A percentile compares a stretch with the other conserved stretches of the same genome.
Conservation (phyloP, 2,888 invertebrate species). For the Pemphredon lugubris region DNA sequence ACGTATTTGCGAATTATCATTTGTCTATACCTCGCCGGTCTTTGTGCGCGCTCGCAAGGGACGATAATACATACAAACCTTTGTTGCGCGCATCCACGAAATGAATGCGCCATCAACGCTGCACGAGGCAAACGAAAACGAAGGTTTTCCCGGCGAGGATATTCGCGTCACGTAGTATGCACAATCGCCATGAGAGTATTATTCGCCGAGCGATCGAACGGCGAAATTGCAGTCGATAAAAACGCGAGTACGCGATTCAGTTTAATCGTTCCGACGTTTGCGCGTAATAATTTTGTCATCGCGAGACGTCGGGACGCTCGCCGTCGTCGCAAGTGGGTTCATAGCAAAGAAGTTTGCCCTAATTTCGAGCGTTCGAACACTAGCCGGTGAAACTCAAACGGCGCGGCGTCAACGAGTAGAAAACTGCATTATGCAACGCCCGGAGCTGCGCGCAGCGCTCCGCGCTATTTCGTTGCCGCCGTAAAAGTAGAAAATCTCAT, state of each 20-base stretch:
- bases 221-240: neutral
- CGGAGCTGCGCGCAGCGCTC: neutral
- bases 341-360: too few species aligned
- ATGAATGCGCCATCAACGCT: conserved; percentile 55
- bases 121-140: conserved; percentile 46
- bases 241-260: neutral
- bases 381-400: neutral
- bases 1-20: too few species aligned
- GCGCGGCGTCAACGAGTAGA: conserved; percentile 5
- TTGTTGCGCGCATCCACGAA: conserved; percentile 37
- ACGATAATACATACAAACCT: conserved; percentile 8
- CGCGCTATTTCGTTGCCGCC: conserved; percentile 1
- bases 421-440: conserved; percentile 12
- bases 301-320: too few species aligned
- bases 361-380: too few species aligned
- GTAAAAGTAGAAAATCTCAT: conserved; percentile 31
- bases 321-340: too few species aligned
- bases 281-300: neutral
- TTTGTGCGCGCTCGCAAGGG: too few species aligned
- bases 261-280: neutral
- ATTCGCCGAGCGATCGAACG: conserved; percentile 26
- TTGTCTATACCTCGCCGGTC: too few species aligned
- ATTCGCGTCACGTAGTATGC: conserved; percentile 50
- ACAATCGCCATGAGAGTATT: conserved; percentile 29
- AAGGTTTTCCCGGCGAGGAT: conserved; percentile 17